Percentiles rank a stretch among this genome's conserved stretches.
These are phyloP conservation scores for Thumatha senex DNA, from an alignment of 2,888 invertebrate species.

Conservation along the genomic window DNA sequence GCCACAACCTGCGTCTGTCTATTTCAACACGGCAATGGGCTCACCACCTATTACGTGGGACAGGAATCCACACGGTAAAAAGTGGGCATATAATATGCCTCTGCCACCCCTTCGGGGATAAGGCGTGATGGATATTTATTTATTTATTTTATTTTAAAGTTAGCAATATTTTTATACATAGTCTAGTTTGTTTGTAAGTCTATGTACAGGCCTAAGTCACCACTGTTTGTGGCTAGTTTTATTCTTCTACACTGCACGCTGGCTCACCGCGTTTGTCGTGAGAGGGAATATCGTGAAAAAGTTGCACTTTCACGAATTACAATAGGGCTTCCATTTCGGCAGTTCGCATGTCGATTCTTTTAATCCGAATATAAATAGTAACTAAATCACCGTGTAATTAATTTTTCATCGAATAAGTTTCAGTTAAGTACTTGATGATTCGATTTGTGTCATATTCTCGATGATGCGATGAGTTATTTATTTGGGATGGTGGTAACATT, in stretches of 20 bases:
- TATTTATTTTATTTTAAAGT: too few species aligned
- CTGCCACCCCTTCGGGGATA: too few species aligned
- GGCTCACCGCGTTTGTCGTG: constrained; percentile 32
- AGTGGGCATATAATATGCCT: too few species aligned
- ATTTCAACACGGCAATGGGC: too few species aligned
- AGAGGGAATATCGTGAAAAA: constrained; percentile 51
- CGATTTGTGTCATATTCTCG: neutral
- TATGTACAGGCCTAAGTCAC: constrained; percentile 36
- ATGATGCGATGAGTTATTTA: too few species aligned
- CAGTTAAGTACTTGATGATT: neutral
- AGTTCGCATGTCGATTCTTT: neutral
- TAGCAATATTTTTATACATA: neutral
- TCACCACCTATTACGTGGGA: too few species aligned
- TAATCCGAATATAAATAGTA: constrained; percentile 1
- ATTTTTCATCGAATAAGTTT: too few species aligned
- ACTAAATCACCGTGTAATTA: neutral
- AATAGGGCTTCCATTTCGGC: constrained; percentile 22
- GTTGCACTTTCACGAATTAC: constrained; percentile 67
- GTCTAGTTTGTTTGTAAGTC: constrained; percentile 20
- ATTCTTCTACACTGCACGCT: constrained; percentile 36
- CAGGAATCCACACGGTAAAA: too few species aligned
- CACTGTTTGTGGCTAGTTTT: constrained; percentile 58
- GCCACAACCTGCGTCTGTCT: too few species aligned
- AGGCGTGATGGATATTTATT: too few species aligned
- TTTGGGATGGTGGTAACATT: too few species aligned